Evolutionary conservation across 2,797 vertebrate species (phyloP), one percentile per base, ranked within the genome.

Genomic region (Argya squamiceps): DNA sequence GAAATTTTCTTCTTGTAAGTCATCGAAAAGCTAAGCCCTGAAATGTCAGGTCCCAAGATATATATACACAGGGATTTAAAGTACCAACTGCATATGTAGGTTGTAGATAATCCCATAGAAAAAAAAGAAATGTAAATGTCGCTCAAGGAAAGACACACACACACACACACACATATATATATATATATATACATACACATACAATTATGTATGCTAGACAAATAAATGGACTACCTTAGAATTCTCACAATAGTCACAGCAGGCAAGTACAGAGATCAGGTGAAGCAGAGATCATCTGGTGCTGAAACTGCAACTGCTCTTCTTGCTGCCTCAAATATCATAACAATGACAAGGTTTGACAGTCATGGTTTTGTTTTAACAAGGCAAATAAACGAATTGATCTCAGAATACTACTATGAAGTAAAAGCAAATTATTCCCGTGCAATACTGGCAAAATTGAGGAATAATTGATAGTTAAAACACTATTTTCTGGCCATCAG

Each of bases 71-170:
- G 83, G 78, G 41, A 60, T 29, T 56, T 80, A 17, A 65, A 84
- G 29, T 39, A 73, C n/a, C 29, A 88, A 52, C 47, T 44, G n/a
- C 13, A n/a, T 41, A 50, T 7, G 18, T 15, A 69, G 44, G 47
- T 89, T 0, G 0, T 20, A 24, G 10, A 24, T 44, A 64, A 24
- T 30, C 26, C 32, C 24, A 65, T 73, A 88, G 26, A 14, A 71
- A 77, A 82, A 90, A 90, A 90, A 91, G 2, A n/a, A 88, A 91
- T 7, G 5, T 15, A 80, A 69, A 74, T 37, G 11, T 52, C 83
- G 29, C 18, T 52, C 26, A 77, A 68, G 12, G 1, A 49, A 41
- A 41, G 44, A 43, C 1, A 23, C 5, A n/a, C 8, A 26, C n/a
- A n/a, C n/a, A n/a, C n/a, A n/a, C n/a, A n/a, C n/a, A n/a, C n/a